Conservation (phyloP, 1,140 invertebrate genomes). For the Anthonomus grandis region DNA sequence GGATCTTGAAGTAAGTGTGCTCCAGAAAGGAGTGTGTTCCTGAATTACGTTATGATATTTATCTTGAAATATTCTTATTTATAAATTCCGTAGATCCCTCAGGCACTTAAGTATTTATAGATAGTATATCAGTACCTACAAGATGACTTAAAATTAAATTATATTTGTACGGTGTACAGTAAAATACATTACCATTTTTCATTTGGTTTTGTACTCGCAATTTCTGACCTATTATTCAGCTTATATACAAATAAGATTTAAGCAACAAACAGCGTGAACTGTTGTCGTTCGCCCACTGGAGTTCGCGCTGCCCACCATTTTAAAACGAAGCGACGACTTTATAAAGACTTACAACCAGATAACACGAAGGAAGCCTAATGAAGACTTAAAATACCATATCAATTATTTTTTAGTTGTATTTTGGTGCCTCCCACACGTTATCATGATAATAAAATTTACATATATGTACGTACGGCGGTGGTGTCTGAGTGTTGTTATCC, state of each 20-base stretch:
- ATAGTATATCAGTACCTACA: too few relatives aligned
- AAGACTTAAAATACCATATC: conserved; percentile 31
- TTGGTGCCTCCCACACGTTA: conserved; percentile 10
- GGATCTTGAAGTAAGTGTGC: too few relatives aligned
- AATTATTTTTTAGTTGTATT: conserved; percentile 19
- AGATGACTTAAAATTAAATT: too few relatives aligned
- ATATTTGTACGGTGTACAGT: too few relatives aligned
- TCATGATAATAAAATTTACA: conserved; percentile 25
- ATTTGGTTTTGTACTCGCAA: too few relatives aligned
- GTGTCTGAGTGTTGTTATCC: conserved; percentile 11
- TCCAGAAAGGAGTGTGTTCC: too few relatives aligned
- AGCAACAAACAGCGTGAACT: conserved; percentile 23
- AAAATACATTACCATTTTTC: too few relatives aligned
- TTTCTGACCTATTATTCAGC: too few relatives aligned
- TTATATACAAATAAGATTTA: conserved; percentile 21
- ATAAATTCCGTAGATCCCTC: too few relatives aligned
- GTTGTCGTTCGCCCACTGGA: conserved; percentile 25
- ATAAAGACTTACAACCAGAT: conserved; percentile 28
- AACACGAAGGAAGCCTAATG: conserved; percentile 31
- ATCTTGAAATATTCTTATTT: too few relatives aligned
- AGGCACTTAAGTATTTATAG: too few relatives aligned
- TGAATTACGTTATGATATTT: too few relatives aligned
- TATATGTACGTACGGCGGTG: conserved; percentile 12
- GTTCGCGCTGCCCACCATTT: conserved; percentile 15
- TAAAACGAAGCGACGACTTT: conserved; percentile 18